These are phyloP conservation scores for Cyanistes caeruleus DNA, from an alignment of 2,113 vertebrate genomes.

Conservation along the genomic window DNA sequence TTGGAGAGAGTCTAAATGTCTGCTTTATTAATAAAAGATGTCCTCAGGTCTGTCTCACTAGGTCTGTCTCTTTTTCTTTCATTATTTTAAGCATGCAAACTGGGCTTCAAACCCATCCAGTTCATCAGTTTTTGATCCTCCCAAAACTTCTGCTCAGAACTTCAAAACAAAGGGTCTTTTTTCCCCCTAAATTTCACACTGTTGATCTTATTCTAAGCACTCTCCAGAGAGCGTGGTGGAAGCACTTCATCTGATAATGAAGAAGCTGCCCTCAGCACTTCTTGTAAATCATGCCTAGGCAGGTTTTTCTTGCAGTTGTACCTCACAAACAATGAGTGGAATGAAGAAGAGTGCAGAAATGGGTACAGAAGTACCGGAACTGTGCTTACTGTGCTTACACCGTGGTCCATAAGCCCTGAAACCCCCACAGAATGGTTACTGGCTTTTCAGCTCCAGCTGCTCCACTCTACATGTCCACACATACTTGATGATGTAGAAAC, in stretches of 20 bases:
- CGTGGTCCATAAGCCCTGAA: neutral
- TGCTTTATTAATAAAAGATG: neutral
- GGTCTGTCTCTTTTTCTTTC: neutral
- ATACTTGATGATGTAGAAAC: neutral
- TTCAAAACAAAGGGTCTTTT: neutral
- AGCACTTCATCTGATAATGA: neutral
- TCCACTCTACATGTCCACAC: neutral
- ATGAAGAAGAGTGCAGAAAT: neutral
- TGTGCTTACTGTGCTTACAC: neutral
- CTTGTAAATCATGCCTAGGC: neutral
- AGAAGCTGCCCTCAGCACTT: neutral
- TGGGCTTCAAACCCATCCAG: neutral
- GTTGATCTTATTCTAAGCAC: neutral
- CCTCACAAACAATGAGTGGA: neutral
- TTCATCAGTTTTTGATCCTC: neutral
- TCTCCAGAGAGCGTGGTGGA: neutral
- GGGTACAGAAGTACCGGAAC: neutral
- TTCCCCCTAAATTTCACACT: neutral
- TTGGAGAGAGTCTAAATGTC: neutral
- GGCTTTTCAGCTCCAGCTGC: neutral
- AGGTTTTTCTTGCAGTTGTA: neutral
- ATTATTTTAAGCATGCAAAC: neutral
- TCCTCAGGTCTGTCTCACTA: neutral
- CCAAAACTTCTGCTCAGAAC: neutral
- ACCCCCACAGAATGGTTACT: accelerated